phyloP scores from a whole-genome alignment of 2,113 vertebrate species.

The Hydropotes inermis region DNA sequence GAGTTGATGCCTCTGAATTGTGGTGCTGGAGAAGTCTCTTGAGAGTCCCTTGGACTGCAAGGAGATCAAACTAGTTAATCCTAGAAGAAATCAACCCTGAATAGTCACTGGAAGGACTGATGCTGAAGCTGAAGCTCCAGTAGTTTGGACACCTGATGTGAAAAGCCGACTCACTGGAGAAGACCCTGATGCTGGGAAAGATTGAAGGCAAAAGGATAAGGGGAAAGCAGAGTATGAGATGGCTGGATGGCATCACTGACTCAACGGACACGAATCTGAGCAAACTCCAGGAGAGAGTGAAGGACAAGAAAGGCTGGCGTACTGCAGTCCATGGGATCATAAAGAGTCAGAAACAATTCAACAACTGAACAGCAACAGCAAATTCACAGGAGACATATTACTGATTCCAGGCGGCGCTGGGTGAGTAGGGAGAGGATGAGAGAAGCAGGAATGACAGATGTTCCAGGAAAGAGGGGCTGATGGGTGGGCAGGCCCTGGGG shows the following conservation, averaged over 20 bases:
- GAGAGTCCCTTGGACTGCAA: too few species aligned
- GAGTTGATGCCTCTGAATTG: too few species aligned
- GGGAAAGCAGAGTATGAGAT: not conserved
- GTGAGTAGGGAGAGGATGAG: not conserved
- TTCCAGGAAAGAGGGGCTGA: not conserved
- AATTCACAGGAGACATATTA: not conserved
- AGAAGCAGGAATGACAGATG: not conserved
- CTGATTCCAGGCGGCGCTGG: not conserved
- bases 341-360: not conserved
- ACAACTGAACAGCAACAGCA: not conserved
- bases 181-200: not conserved
- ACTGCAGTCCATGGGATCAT: not conserved
- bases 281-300: not conserved
- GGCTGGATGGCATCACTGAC: not conserved
- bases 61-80: not conserved
- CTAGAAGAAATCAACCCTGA: not conserved
- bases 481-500: fast-evolving
- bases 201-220: not conserved
- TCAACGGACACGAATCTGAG: not conserved
- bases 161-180: not conserved
- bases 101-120: not conserved
- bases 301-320: not conserved
- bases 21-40: too few species aligned
- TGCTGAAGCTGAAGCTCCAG: not conserved
- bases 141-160: not conserved